These are phyloP conservation scores for Daktulosphaira vitifoliae DNA, from an alignment of 1,140 invertebrate species.

Conservation along the genomic window DNA sequence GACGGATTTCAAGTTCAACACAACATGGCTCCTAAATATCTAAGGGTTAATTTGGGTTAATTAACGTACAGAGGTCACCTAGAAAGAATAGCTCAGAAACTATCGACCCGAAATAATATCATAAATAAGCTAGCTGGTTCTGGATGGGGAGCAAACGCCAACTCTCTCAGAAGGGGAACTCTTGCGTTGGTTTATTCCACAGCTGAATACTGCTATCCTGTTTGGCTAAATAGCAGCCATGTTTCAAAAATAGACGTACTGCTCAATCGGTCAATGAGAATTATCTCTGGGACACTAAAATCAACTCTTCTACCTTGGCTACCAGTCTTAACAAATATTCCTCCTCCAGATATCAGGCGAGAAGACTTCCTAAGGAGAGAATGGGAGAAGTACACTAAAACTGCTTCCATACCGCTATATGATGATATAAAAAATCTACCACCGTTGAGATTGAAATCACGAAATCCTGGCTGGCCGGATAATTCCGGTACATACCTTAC, in stretches of 20 bases:
- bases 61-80: conserved; percentile 25
- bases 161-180: conserved; percentile 21
- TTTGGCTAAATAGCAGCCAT: conserved; percentile 26
- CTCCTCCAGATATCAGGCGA: too few relatives aligned
- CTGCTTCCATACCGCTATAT: neutral
- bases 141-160: conserved; percentile 15
- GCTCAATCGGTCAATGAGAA: conserved; percentile 6
- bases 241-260: neutral
- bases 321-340: conserved; percentile 9
- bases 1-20: conserved; percentile 4
- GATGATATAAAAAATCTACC: neutral
- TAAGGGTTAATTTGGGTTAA: conserved; percentile 20
- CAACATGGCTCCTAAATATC: conserved; percentile 8
- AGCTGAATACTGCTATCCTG: conserved; percentile 33
- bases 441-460: neutral
- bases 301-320: conserved; percentile 23
- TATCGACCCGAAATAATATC: conserved; percentile 29
- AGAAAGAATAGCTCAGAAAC: conserved; percentile 24
- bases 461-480: neutral
- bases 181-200: conserved; percentile 31
- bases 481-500: neutral
- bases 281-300: conserved; percentile 26
- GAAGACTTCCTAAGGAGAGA: neutral
- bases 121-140: conserved; percentile 16
- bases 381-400: neutral